phyloP scores from a whole-genome alignment of 2,888 invertebrate genomes.

The Pegoplata infirma region DNA sequence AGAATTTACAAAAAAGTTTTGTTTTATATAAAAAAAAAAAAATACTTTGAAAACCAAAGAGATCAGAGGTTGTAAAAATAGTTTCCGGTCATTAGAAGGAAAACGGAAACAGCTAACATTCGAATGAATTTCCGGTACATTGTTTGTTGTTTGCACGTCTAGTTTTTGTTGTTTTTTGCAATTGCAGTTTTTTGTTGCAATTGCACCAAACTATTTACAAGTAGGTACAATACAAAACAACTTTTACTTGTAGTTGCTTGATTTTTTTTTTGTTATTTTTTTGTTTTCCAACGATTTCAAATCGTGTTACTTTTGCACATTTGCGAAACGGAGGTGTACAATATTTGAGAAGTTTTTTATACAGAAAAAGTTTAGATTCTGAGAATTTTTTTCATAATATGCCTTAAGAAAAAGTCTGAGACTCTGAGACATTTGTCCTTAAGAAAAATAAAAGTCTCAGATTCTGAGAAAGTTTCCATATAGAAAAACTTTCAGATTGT shows the following conservation, averaged over 20 bases:
- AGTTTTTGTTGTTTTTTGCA: constrained; percentile 46
- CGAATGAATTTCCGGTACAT: constrained; percentile 75
- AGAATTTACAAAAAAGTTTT: constrained; percentile 48
- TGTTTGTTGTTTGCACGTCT: constrained; percentile 63
- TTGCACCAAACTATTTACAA: constrained; percentile 62
- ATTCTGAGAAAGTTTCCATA: too few species aligned
- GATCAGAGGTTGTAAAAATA: constrained; percentile 68
- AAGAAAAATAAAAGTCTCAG: too few species aligned
- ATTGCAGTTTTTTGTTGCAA: constrained; percentile 61
- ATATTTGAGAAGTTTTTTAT: too few species aligned
- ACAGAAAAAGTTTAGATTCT: too few species aligned
- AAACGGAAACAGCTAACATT: constrained; percentile 78
- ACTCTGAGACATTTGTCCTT: too few species aligned
- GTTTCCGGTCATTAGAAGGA: constrained; percentile 76
- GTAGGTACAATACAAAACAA: constrained; percentile 51
- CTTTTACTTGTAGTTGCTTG: constrained; percentile 61
- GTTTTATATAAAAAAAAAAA: constrained; percentile 27
- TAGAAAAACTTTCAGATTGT: too few species aligned
- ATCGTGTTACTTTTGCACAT: constrained; percentile 43
- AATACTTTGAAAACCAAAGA: constrained; percentile 57
- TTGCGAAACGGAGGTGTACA: constrained; percentile 33
- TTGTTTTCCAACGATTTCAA: constrained; percentile 12
- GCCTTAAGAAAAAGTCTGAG: too few species aligned
- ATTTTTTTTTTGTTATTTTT: too few species aligned
- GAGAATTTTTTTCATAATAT: too few species aligned